A percentile compares a stretch with the other conserved stretches of the same genome.
Conservation (phyloP, 2,797 vertebrate genomes). For the Orestias chungarensis region DNA sequence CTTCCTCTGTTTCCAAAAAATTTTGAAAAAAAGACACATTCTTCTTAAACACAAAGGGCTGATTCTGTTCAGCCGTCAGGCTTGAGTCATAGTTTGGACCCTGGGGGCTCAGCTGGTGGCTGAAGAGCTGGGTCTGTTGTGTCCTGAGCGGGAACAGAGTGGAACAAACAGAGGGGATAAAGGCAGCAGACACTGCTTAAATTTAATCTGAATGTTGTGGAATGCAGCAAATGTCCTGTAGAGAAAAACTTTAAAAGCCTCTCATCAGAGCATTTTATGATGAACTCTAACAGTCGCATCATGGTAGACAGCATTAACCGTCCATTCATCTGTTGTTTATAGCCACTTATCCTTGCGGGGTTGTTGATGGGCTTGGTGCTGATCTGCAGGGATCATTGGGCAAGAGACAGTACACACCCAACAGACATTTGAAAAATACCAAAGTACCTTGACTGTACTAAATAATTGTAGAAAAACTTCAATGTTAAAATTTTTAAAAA, state of each 20-base stretch:
- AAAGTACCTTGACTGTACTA: no score
- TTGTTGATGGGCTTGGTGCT: no score
- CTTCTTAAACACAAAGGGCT: constrained; percentile 70
- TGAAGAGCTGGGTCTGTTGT: constrained; percentile 52
- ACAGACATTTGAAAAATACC: no score
- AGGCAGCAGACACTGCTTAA: constrained; percentile 34
- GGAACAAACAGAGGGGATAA: constrained; percentile 46
- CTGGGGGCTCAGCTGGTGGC: constrained; percentile 60
- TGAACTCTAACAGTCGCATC: background rate
- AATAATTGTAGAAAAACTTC: no score
- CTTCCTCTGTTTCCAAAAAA: constrained; percentile 42
- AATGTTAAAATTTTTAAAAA: no score
- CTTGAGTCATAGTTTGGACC: constrained; percentile 69
- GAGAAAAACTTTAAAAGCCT: background rate
- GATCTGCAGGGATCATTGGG: no score
- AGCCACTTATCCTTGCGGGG: no score
- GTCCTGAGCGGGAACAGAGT: constrained; percentile 29
- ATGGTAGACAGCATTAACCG: background rate
- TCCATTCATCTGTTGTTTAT: no score
- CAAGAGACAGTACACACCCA: no score
- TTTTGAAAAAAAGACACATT: constrained; percentile 69
- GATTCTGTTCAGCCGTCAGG: constrained; percentile 67
- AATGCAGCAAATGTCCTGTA: background rate
- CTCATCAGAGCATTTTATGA: no score
- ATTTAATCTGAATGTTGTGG: constrained; percentile 7